Evolutionary conservation across 2,797 vertebrate species (phyloP).

Genomic region (Rousettus madagascariensis): DNA sequence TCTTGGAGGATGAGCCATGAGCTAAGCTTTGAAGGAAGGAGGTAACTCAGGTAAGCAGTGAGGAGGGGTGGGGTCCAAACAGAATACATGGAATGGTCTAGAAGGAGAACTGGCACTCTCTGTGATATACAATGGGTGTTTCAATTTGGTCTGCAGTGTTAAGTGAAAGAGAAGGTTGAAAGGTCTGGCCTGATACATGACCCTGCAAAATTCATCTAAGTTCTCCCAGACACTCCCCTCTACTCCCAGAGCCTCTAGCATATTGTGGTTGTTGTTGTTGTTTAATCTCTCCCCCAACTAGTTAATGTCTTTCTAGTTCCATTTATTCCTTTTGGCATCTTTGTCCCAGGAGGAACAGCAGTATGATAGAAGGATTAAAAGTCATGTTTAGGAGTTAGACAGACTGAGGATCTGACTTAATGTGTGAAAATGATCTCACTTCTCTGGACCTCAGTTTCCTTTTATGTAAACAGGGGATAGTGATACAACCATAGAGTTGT

Average conservation of each 20-base stretch:
- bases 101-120: background rate
- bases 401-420: background rate
- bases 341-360: background rate
- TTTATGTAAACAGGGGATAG: background rate
- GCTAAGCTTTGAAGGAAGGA: background rate
- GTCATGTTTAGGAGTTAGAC: background rate
- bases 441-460: background rate
- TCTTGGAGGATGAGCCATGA: background rate
- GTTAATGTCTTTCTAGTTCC: background rate
- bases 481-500: background rate
- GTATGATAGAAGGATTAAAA: background rate
- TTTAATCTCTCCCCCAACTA: background rate
- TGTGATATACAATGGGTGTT: background rate
- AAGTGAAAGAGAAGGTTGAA: background rate
- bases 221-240: background rate
- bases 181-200: background rate
- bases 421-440: background rate
- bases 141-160: background rate
- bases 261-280: background rate
- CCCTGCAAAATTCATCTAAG: background rate
- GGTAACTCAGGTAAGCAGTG: background rate
- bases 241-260: background rate
- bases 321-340: background rate
- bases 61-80: background rate
- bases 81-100: fast-evolving